Evolutionary conservation across 2,888 invertebrate genomes (phyloP).

Genomic region (Tipula confusa): DNA sequence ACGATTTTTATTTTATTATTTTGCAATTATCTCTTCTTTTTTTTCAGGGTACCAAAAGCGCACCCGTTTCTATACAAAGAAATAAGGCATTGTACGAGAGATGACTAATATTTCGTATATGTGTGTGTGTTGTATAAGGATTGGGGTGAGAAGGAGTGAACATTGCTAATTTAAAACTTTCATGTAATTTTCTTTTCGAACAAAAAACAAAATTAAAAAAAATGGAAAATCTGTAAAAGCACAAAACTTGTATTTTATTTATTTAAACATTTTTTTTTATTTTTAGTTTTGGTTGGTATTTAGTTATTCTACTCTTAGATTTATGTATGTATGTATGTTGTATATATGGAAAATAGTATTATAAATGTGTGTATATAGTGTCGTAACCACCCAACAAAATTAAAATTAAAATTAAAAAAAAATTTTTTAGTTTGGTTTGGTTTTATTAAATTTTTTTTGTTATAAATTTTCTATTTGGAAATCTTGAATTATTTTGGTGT

Average conservation of each 20-base stretch:
- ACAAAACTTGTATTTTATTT: neutral
- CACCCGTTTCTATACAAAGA: neutral
- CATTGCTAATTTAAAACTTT: neutral
- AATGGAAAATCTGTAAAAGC: neutral
- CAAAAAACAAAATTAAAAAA: no score
- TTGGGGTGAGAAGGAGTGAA: neutral
- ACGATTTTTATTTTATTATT: neutral
- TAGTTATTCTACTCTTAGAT: neutral
- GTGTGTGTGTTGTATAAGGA: neutral
- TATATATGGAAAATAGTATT: neutral
- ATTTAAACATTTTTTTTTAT: neutral
- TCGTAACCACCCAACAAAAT: neutral
- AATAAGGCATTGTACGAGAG: neutral
- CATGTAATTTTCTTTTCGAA: neutral
- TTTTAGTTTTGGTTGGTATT: neutral
- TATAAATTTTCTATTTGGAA: no score
- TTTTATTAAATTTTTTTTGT: neutral
- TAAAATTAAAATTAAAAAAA: neutral
- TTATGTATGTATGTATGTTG: no score
- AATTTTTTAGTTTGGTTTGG: neutral
- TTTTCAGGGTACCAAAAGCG: neutral
- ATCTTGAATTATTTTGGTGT: no score
- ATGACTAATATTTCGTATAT: neutral
- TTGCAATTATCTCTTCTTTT: constrained; percentile 13
- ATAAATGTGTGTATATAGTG: neutral